Evolutionary conservation across 2,888 invertebrate genomes (phyloP), one percentile per base, ranked within the genome.

Genomic region (Asteroscopus sphinx): DNA sequence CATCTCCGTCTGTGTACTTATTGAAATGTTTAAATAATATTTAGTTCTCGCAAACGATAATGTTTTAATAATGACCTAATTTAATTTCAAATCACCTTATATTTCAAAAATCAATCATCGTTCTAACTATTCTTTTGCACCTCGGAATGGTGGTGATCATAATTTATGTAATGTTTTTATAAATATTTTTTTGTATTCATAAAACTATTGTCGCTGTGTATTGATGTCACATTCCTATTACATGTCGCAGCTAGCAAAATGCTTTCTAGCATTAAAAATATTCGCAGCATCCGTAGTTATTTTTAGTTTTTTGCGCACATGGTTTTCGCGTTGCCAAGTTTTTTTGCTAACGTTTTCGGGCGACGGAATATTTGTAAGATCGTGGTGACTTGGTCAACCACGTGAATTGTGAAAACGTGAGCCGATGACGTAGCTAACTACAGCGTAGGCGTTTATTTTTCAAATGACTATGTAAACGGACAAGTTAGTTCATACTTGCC

Each of bases 321-420:
- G 46, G 45, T 36, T 54, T 54, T 26, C 26, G 39, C 32, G 17
- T 28, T 69, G 76, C 76, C 76, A 74, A 76, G 59, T 45, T 64
- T 47, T 72, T 56, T 40, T 6, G 9, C 12, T 2, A 40, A 7
- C 15, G 26, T 51, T 52, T 30, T 11, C 3, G 7, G 30, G 12
- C 15, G 30, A 48, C 25, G 25, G 40, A 21, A 35, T 68, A 61
- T 32, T 60, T 59, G 33, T 47, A 39, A 9, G 6, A 21, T 68
- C 42, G 36, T 26, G 46, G 32, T 36, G 39, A 17, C 15, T 12
- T 26, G 32, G 15, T 41, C 33, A 26, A 37, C 56, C 70, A 63
- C 66, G 66, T 63, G 65, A 26, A 33, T 0, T 13, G 17, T 15
- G 28, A 42, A 54, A 55, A 53, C 54, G 49, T 32, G 48, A 37